Evolutionary conservation across 2,888 invertebrate species (phyloP).

Genomic region (Orthosia gothica): DNA sequence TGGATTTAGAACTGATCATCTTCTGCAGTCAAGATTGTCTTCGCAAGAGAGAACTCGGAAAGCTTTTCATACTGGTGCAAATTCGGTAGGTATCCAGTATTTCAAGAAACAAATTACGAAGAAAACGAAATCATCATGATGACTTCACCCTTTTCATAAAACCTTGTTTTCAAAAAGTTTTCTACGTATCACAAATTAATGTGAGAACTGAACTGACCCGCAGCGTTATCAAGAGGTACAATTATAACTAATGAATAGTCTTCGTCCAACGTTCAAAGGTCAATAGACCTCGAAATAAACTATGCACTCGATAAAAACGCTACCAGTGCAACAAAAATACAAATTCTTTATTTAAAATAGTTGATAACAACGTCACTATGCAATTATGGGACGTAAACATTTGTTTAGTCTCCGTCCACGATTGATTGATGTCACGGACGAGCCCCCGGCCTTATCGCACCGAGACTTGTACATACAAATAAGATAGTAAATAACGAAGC

Average conservation of each 20-base stretch:
- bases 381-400: conserved; percentile 82
- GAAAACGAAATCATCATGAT: background rate
- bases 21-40: background rate
- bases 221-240: conserved; percentile 41
- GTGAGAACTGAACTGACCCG: conserved; percentile 23
- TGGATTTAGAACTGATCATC: background rate
- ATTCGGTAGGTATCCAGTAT: background rate
- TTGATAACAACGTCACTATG: conserved; percentile 81
- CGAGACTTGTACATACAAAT: conserved; percentile 64
- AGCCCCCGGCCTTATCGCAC: conserved; percentile 86
- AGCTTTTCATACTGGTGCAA: background rate
- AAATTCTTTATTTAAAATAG: conserved; percentile 55
- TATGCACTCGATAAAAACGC: conserved; percentile 68
- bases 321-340: conserved; percentile 68
- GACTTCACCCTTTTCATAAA: background rate
- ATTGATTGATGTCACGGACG: conserved; percentile 90
- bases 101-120: background rate
- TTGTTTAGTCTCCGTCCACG: conserved; percentile 84
- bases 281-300: conserved; percentile 72
- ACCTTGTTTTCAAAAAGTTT: conserved; percentile 16
- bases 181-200: conserved; percentile 20
- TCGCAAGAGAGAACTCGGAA: background rate
- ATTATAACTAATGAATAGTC: conserved; percentile 37
- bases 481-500: conserved; percentile 71
- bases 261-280: conserved; percentile 73